Evolutionary conservation across 92 coral and sea anemone genomes (phyloP).

Genomic region (Palythoa grandis): DNA sequence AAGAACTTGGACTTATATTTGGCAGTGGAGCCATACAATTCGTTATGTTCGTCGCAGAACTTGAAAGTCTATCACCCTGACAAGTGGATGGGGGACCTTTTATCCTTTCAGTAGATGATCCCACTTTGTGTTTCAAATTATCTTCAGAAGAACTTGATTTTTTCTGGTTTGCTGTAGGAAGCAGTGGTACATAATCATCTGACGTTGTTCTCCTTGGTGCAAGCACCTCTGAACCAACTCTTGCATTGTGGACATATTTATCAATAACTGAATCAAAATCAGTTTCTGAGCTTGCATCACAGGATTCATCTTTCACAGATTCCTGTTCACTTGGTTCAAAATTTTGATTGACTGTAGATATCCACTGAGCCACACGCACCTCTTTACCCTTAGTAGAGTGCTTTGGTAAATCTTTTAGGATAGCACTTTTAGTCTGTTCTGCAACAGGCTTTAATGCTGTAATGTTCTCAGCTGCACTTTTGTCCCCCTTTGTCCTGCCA

Average conservation of each 20-base stretch:
- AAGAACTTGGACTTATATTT: not conserved
- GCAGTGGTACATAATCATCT: not conserved
- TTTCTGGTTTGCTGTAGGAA: not conserved
- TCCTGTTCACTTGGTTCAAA: slow-evolving; percentile 82
- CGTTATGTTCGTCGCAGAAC: not conserved
- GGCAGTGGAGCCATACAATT: not conserved
- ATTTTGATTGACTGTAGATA: slow-evolving; percentile 63
- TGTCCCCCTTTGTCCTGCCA: not conserved
- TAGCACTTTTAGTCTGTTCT: not conserved
- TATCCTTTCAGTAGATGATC: not conserved
- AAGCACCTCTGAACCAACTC: not conserved
- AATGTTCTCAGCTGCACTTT: not conserved
- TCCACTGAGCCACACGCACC: slow-evolving; percentile 70
- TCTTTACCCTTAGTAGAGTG: slow-evolving; percentile 43
- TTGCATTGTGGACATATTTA: slow-evolving; percentile 21
- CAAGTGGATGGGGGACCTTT: not conserved
- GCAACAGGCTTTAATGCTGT: not conserved
- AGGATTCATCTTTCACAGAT: slow-evolving; percentile 44
- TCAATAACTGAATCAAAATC: slow-evolving; percentile 36
- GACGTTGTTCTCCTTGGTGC: not conserved
- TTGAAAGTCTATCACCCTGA: not conserved
- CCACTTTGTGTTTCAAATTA: not conserved
- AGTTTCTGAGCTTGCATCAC: not conserved
- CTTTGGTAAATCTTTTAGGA: slow-evolving; percentile 9
- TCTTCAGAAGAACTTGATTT: not conserved